phyloP scores from a whole-genome alignment of 35 echinoderm and acorn worm genomes.

The Ophiothrix spiculata region DNA sequence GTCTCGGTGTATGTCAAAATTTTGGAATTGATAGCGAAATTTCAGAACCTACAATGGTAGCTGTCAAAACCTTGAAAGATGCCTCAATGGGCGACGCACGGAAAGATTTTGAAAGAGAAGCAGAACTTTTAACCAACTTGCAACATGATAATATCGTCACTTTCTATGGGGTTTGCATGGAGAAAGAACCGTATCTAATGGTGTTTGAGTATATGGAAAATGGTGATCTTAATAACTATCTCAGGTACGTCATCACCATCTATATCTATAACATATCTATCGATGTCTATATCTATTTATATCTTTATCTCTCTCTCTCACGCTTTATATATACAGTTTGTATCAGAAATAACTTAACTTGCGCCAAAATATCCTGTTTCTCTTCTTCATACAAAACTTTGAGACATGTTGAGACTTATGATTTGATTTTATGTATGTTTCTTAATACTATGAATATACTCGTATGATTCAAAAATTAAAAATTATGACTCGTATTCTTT shows the following conservation, averaged over 20 bases:
- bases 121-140: conserved; percentile 86
- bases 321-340: too few species aligned
- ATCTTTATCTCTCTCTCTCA: too few species aligned
- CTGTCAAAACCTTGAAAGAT: conserved; percentile 95
- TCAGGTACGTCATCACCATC: conserved; percentile 53
- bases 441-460: too few species aligned
- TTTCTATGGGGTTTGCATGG: conserved; percentile 95
- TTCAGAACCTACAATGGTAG: conserved; percentile 60
- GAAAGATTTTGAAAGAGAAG: conserved; percentile 95
- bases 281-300: too few species aligned
- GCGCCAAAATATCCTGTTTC: too few species aligned
- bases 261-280: too few species aligned
- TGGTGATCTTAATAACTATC: conserved; percentile 91
- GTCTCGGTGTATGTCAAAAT: conserved; percentile 75
- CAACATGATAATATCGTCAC: conserved; percentile 97
- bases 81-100: conserved; percentile 91
- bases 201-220: conserved; percentile 99
- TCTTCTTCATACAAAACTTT: too few species aligned
- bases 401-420: too few species aligned
- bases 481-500: too few species aligned
- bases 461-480: too few species aligned
- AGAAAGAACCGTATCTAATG: conserved; percentile 96
- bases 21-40: conserved; percentile 42
- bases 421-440: too few species aligned
- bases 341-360: too few species aligned